A percentile compares a stretch with the other conserved stretches of the same genome.
Conservation (phyloP, 2,888 invertebrate species). For the Rhogogaster chlorosoma region DNA sequence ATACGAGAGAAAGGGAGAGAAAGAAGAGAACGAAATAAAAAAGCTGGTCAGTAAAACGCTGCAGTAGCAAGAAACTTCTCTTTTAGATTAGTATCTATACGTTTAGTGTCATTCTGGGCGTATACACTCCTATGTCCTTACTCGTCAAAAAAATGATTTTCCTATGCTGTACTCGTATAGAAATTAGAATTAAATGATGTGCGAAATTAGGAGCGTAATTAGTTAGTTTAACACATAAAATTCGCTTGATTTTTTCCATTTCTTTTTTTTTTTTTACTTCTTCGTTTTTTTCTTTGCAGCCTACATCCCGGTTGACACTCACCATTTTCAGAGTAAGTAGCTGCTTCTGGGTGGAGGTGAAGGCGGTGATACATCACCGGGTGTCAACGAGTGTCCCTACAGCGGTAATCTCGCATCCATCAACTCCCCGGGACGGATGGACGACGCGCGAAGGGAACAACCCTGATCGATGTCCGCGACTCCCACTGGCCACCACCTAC, state of each 20-base stretch:
- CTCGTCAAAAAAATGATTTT: not conserved
- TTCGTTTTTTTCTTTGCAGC: not conserved
- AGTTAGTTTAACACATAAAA: constrained; percentile 3
- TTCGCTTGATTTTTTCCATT: not conserved
- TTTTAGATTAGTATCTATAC: not conserved
- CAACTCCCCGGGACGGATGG: constrained; percentile 68
- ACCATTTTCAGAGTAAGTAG: constrained; percentile 48
- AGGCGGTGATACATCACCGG: constrained; percentile 68
- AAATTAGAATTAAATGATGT: not conserved
- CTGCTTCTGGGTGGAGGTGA: constrained; percentile 57
- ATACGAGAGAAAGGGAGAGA: not conserved
- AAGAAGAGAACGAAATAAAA: not conserved
- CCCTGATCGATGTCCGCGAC: constrained; percentile 73
- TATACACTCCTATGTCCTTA: not conserved
- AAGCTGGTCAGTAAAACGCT: not conserved
- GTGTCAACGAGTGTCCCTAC: constrained; percentile 72
- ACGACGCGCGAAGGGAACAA: constrained; percentile 61
- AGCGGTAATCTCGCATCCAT: constrained; percentile 76
- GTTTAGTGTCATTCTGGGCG: not conserved
- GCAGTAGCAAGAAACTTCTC: not conserved
- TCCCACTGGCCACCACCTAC: constrained; percentile 29
- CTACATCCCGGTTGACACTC: constrained; percentile 17
- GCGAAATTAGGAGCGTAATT: not conserved
- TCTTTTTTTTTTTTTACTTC: not conserved
- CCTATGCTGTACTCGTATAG: not conserved